Conservation (phyloP, 2,113 vertebrate species). For the Numida meleagris region DNA sequence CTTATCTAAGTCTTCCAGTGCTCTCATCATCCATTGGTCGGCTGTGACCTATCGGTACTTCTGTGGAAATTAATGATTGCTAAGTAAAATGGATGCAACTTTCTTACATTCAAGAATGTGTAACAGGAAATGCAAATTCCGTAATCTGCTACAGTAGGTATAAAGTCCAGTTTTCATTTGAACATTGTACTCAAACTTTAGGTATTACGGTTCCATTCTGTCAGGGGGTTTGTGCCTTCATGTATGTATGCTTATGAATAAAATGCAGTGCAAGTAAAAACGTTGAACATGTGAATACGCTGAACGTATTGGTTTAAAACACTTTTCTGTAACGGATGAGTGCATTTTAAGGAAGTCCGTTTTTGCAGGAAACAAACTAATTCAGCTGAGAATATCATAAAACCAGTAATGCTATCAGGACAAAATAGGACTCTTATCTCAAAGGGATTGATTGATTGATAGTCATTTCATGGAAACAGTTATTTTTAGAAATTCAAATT, state of each 20-base stretch:
- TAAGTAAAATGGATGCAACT: not conserved
- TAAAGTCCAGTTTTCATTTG: not conserved
- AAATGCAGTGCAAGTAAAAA: not conserved
- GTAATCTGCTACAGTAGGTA: fast-evolving
- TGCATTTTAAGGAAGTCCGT: not conserved
- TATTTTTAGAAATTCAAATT: constrained; percentile 73
- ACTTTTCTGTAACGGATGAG: not conserved
- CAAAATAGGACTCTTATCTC: constrained; percentile 62
- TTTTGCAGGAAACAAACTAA: not conserved
- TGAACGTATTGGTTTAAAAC: not conserved
- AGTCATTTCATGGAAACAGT: constrained; percentile 50
- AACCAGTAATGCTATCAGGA: constrained; percentile 22
- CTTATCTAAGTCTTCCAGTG: not conserved
- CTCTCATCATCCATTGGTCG: not conserved
- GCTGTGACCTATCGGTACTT: not conserved
- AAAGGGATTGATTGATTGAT: constrained; percentile 33
- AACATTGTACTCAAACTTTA: not conserved
- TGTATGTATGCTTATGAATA: not conserved
- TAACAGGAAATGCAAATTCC: not conserved
- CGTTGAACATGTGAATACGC: not conserved
- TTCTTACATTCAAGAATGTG: not conserved
- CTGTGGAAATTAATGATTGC: not conserved
- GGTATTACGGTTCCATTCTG: not conserved
- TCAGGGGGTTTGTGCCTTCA: not conserved
- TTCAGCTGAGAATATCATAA: not conserved